Evolutionary conservation across 2,888 invertebrate genomes (phyloP), one percentile per base, ranked within the genome.

Genomic region (Cryptophagus acutangulus): DNA sequence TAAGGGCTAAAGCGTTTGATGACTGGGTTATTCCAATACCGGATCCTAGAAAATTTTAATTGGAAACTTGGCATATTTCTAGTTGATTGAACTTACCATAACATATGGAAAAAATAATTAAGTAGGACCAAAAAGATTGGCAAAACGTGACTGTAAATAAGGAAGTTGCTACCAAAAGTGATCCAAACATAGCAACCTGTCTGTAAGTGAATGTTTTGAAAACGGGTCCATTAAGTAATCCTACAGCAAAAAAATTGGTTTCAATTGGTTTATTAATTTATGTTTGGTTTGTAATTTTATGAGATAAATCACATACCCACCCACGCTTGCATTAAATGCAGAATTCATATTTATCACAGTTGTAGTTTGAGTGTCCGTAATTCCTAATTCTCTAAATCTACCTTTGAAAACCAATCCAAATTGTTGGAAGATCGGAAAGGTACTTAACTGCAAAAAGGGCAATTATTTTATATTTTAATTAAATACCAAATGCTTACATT

Each of bases 371-470:
- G 83, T 76, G 51, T 77, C 78, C 57, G 72, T 71, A 62, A 85
- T 74, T 45, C 78, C 78, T 41, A 84, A 69, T 2, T 72, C 64
- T 2, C 67, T 54, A 51, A 84, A 77, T 52, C 76, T 77, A 52
- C 81, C 79, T 12, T 81, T 75, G 62, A 83, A 85, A 41, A 85
- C 70, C 16, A 86, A 72, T 0, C 84, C 84, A 55, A 85, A 85
- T 58, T 82, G 81, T 66, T 85, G 84, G 41, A 83, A 69, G 53
- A 81, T 71, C 2, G 82, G 81, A 50, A 84, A 73, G 10, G 78
- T 73, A 39, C 79, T 77, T 6, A 85, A 65, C 85, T 86, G 71
- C 10, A 74, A 72, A 24, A 46, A 56, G 48, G 39, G 42, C 9
- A 39, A 36, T 10, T 20, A 8, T 5, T 26, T 3, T 26, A 13